Conservation (phyloP, 2,888 invertebrate species). For the Hemithea aestivaria region DNA sequence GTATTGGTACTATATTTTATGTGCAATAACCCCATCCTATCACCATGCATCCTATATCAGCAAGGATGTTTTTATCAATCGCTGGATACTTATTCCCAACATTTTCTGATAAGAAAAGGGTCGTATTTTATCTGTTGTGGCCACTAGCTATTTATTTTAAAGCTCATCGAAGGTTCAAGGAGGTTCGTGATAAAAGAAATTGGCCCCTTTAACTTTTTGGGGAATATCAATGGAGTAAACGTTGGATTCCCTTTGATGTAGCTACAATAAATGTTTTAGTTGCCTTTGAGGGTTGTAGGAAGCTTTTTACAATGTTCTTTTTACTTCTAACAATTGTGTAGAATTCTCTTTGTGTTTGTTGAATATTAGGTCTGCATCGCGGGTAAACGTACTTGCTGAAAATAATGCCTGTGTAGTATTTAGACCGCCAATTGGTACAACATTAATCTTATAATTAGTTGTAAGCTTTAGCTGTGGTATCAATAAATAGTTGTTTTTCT, state of each 20-base stretch:
- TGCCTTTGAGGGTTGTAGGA: neutral
- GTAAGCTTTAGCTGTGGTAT: too few relatives aligned
- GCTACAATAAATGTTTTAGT: slow-evolving; percentile 32
- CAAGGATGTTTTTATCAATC: slow-evolving; percentile 24
- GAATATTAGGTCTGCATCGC: too few relatives aligned
- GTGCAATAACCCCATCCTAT: too few relatives aligned
- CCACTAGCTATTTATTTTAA: slow-evolving; percentile 47
- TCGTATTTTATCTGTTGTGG: slow-evolving; percentile 36
- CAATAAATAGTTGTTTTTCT: too few relatives aligned
- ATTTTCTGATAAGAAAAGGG: slow-evolving; percentile 27
- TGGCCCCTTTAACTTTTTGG: slow-evolving; percentile 32
- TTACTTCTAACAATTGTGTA: neutral
- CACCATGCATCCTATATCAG: too few relatives aligned
- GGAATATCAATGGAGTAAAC: slow-evolving; percentile 35
- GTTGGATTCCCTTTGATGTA: slow-evolving; percentile 32
- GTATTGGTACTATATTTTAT: too few relatives aligned
- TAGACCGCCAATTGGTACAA: too few relatives aligned
- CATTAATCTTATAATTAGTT: too few relatives aligned
- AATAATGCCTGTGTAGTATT: too few relatives aligned
- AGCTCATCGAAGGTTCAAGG: slow-evolving; percentile 39
- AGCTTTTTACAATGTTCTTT: slow-evolving; percentile 5
- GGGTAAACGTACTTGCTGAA: too few relatives aligned
- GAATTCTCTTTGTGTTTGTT: too few relatives aligned
- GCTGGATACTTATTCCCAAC: slow-evolving; percentile 26
- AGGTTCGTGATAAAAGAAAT: slow-evolving; percentile 39